phyloP scores from a whole-genome alignment of 2,888 invertebrate genomes.

The Cephus nigrinus region DNA sequence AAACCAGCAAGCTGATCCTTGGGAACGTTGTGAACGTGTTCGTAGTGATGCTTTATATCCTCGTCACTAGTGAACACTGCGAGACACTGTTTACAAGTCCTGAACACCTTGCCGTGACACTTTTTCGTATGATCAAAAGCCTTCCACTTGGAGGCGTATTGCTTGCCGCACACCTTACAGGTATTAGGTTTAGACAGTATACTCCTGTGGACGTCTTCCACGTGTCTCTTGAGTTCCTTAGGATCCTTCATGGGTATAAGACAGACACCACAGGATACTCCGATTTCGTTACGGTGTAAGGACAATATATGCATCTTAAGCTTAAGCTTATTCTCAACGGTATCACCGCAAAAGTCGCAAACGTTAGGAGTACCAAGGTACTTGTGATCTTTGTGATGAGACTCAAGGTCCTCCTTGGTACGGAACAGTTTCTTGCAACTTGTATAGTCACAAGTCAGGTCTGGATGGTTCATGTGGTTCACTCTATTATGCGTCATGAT shows the following conservation, averaged over 20 bases:
- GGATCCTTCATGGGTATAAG: conserved; percentile 70
- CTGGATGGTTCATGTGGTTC: conserved; percentile 69
- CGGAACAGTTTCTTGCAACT: conserved; percentile 70
- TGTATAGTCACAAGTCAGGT: conserved; percentile 66
- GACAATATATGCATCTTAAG: conserved; percentile 72
- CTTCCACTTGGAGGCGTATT: conserved; percentile 72
- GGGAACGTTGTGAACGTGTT: conserved; percentile 62
- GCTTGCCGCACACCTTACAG: conserved; percentile 72
- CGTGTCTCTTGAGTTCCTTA: conserved; percentile 70
- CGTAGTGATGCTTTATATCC: conserved; percentile 68
- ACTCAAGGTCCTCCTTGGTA: conserved; percentile 67
- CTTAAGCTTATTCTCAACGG: conserved; percentile 70
- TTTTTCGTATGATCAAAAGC: conserved; percentile 72
- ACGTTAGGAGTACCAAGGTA: conserved; percentile 66
- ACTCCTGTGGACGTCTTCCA: conserved; percentile 68
- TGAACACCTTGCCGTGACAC: conserved; percentile 71
- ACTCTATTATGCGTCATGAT: conserved; percentile 71
- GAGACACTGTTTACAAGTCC: conserved; percentile 71
- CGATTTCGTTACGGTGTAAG: conserved; percentile 70
- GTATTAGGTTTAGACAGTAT: conserved; percentile 68
- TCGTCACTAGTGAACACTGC: conserved; percentile 70
- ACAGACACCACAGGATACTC: conserved; percentile 71
- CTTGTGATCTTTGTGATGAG: conserved; percentile 69
- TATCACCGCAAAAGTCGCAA: conserved; percentile 72
- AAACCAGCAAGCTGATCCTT: conserved; percentile 59